Evolutionary conservation across 2,888 invertebrate species (phyloP), one percentile per base, ranked within the genome.

Genomic region (Calameuta idolon): DNA sequence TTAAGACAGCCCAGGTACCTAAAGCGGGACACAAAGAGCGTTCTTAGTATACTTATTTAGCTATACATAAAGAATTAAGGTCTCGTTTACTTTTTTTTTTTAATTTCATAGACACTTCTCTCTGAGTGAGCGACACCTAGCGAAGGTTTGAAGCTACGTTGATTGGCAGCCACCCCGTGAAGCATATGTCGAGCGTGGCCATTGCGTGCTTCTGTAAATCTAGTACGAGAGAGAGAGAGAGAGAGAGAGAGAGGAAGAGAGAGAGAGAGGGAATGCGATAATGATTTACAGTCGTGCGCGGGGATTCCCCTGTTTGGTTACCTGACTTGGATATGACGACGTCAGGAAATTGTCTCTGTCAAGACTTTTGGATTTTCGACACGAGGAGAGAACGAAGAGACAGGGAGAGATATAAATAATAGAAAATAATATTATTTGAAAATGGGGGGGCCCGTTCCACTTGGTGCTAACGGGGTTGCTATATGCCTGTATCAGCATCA

Each of bases 391-490:
- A 9, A 15, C 0, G 55, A 9, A 55, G 55, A 9, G 55, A 55
- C 9, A 23, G 23, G 55, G 9, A 55, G 55, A 23, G 23, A 55
- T 9, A 55, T 15, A 55, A 55, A 15, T 15, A 55, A 55, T 55
- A 2, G 55, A 55, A 55, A 55, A 23, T 55, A 9, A 15, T 55
- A 55, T 55, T 55, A 23, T 23, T 9, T 55, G 23, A 55, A 55
- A 55, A 55, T 3, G 23, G 55, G 5, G 55, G 5, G 55, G 55
- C 23, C 55, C 55, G 55, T 55, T 55, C 55, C 9, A 55, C 55
- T 23, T 83, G 83, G 79, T 86, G 87, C 87, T 84, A 85, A 86
- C 82, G 86, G 85, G 87, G 55, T 55, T 55, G 55, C 55, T 55
- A 55, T 23, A 2, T 55, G 23, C 23, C 55, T 23, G 55, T 55